A percentile compares a stretch with the other conserved stretches of the same genome.
phyloP scores from a whole-genome alignment of 2,797 vertebrate genomes.

The Mormyrops attenuatus region DNA sequence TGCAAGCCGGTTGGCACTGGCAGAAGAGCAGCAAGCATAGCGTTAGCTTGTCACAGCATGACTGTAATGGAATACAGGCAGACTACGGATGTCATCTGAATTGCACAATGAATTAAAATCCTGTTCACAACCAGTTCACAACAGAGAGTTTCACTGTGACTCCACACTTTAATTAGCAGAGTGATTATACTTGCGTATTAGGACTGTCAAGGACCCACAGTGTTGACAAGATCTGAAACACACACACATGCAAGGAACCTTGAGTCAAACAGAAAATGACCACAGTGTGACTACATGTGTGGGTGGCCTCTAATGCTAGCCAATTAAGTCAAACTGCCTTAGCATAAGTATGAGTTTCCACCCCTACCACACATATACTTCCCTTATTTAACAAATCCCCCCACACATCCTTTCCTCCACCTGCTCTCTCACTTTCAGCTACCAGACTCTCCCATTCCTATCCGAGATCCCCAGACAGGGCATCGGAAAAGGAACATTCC shows the following conservation, averaged over 20 bases:
- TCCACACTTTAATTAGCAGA: not conserved
- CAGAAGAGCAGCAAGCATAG: not conserved
- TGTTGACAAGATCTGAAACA: not conserved
- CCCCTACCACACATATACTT: not conserved
- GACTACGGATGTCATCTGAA: not conserved
- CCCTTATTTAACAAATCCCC: not conserved
- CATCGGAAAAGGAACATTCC: not conserved
- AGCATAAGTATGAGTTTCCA: not conserved
- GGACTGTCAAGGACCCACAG: not conserved
- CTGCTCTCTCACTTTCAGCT: not conserved
- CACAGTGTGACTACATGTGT: not conserved
- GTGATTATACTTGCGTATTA: not conserved
- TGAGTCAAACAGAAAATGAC: not conserved
- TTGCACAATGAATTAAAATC: not conserved
- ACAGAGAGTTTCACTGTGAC: not conserved
- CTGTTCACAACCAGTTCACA: not conserved
- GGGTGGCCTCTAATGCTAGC: not conserved
- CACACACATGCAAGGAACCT: not conserved
- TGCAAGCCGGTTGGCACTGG: not conserved
- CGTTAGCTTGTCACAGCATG: not conserved
- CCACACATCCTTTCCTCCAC: not conserved
- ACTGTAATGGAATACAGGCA: not conserved
- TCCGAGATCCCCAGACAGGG: not conserved
- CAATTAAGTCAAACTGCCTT: not conserved
- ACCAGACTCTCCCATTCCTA: not conserved